Conservation (phyloP, 2,797 vertebrate genomes). For the Harpagifer antarcticus region DNA sequence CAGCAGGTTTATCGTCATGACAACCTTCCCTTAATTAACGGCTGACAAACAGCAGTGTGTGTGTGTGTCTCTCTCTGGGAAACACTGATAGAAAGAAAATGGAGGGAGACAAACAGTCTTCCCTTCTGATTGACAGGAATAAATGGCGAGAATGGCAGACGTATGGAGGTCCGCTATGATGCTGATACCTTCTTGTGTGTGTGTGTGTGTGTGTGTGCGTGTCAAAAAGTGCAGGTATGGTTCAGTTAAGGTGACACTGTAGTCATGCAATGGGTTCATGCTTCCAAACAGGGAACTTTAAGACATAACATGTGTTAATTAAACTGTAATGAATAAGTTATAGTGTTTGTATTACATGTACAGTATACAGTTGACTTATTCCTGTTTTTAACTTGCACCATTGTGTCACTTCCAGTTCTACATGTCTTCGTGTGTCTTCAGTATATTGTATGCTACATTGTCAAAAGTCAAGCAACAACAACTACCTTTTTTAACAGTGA, state of each 20-base stretch:
- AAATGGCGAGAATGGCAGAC: background rate
- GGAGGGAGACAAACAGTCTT: slow-evolving; percentile 4
- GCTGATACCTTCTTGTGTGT: too few species aligned
- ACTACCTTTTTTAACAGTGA: too few species aligned
- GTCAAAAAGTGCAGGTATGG: background rate
- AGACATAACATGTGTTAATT: background rate
- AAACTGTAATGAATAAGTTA: too few species aligned
- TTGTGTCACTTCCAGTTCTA: too few species aligned
- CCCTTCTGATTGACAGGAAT: slow-evolving; percentile 25
- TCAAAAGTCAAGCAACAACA: too few species aligned
- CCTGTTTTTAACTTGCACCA: too few species aligned
- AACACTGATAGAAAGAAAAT: slow-evolving; percentile 20
- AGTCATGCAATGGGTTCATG: background rate
- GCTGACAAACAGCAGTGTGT: slow-evolving; percentile 57
- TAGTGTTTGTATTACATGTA: too few species aligned
- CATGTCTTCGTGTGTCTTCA: too few species aligned
- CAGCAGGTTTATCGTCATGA: slow-evolving; percentile 71
- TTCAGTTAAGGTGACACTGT: background rate
- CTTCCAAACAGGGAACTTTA: background rate
- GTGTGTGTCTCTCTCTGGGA: slow-evolving; percentile 37
- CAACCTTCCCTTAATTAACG: slow-evolving; percentile 77
- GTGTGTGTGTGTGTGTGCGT: too few species aligned
- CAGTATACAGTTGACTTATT: too few species aligned
- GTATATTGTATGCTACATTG: too few species aligned
- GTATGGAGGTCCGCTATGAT: background rate